Base-by-base conservation (phyloP, 2,797 vertebrate genomes). In the Chelonia mydas region DNA sequence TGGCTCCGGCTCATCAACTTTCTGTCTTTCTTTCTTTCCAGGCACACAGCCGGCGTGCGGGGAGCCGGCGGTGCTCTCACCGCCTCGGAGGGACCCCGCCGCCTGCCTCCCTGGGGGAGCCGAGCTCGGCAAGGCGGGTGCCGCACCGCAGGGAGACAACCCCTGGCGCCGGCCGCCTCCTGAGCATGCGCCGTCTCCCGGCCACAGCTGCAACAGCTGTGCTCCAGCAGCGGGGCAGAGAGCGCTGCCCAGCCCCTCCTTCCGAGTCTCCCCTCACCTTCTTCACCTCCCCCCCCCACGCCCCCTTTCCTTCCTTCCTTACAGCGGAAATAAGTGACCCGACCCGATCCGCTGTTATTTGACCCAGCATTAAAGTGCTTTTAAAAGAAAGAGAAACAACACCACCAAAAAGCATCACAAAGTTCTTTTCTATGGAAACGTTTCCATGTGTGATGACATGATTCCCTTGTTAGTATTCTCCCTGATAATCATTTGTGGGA, bases 191-290 rank as follows among this genome's bases (percentile, higher is more conserved):
- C 55, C n/a, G 51, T 19, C 72, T 51, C 6, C 15, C 28, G 7
- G 23, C n/a, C 68, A n/a, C 90, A 83, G 83, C 89, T 91, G 84
- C 79, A 31, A 54, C 84, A 87, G 90, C 90, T 61, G 84, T 54
- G 45, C 19, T n/a, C 57, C 47, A 6, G 25, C 65, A 1, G 16
- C 3, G 3, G 51, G 5, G 4, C 61, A 17, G 61, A n/a, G 31
- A 65, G 61, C 25, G 55, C 55, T 6, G 55, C 61, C 7, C 31
- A n/a, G 15, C 61, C 16, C 61, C 31, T 17, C 61, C 57, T 16
- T 31, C 57, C 16, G 12, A 49, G 11, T 13, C 12, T 50, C 13
- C 49, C 12, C 49, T 50, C 49, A 12, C 49, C 49, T 50, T 50
- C 49, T 13, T 50, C 49, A 50, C 11, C 49, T 41, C 41, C 41